These are phyloP conservation scores for Octodon degus DNA, from an alignment of 2,113 vertebrate genomes.

Conservation along the genomic window DNA sequence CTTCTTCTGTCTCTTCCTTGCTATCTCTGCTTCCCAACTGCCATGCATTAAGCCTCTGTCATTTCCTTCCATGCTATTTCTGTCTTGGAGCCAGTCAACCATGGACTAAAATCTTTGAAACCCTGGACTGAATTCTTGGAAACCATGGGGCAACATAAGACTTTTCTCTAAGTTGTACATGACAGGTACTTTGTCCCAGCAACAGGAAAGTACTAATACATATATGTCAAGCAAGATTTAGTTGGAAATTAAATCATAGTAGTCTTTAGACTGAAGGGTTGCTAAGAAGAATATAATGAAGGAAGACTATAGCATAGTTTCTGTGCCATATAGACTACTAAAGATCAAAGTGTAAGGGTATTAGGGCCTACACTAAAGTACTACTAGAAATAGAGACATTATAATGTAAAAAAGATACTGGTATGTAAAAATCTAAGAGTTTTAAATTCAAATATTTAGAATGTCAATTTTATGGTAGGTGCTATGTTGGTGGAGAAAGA, in stretches of 20 bases:
- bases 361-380: background rate
- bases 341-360: background rate
- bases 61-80: background rate
- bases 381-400: constrained; percentile 21
- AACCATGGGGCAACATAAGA: background rate
- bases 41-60: background rate
- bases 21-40: background rate
- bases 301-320: background rate
- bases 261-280: background rate
- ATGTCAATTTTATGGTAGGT: background rate
- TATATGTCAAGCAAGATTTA: background rate
- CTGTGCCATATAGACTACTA: background rate
- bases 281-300: constrained; percentile 8
- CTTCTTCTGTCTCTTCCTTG: background rate
- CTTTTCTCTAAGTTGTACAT: background rate
- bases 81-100: background rate
- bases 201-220: background rate
- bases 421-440: constrained; percentile 8
- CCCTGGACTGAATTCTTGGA: background rate
- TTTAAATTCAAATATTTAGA: constrained; percentile 48
- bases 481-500: background rate
- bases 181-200: background rate
- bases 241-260: background rate
- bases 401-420: constrained; percentile 18
- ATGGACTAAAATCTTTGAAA: background rate